Conservation (phyloP, 2,888 invertebrate genomes). For the Parnassius mnemosyne region DNA sequence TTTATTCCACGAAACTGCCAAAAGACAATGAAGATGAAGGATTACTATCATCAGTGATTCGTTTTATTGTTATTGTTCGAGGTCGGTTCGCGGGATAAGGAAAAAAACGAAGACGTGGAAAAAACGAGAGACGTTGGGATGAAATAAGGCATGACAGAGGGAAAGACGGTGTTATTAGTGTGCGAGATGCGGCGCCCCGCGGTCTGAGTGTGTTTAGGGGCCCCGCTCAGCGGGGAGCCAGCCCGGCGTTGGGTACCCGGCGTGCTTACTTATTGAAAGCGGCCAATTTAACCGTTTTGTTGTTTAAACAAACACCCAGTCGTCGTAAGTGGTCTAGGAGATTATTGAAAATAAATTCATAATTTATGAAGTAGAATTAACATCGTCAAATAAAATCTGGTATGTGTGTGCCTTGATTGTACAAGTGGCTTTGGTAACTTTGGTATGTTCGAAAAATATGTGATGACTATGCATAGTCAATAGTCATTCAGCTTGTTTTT, state of each 20-base stretch:
- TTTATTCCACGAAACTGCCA: conserved; percentile 79
- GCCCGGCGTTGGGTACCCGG: conserved; percentile 40
- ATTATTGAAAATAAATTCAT: conserved; percentile 55
- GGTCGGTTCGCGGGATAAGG: conserved; percentile 48
- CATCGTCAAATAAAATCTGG: conserved; percentile 25
- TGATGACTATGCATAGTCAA: no score
- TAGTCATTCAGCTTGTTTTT: not conserved
- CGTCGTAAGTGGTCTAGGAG: conserved; percentile 46
- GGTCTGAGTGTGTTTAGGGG: conserved; percentile 78
- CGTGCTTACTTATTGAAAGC: conserved; percentile 71
- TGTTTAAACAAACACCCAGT: conserved; percentile 66
- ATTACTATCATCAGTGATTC: conserved; percentile 76
- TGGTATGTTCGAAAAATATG: no score
- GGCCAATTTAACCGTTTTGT: conserved; percentile 71
- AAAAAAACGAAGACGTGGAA: conserved; percentile 61
- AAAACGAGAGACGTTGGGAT: conserved; percentile 70
- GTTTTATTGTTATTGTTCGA: conserved; percentile 75
- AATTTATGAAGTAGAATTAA: conserved; percentile 39
- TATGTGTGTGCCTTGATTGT: not conserved
- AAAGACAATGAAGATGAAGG: conserved; percentile 80
- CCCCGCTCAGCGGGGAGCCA: conserved; percentile 62
- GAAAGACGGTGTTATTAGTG: conserved; percentile 76
- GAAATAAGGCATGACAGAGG: conserved; percentile 76
- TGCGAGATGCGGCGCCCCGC: conserved; percentile 60
- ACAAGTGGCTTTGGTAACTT: not conserved